Evolutionary conservation across 1,140 invertebrate species (phyloP).

Genomic region (Lepidurus arcticus): DNA sequence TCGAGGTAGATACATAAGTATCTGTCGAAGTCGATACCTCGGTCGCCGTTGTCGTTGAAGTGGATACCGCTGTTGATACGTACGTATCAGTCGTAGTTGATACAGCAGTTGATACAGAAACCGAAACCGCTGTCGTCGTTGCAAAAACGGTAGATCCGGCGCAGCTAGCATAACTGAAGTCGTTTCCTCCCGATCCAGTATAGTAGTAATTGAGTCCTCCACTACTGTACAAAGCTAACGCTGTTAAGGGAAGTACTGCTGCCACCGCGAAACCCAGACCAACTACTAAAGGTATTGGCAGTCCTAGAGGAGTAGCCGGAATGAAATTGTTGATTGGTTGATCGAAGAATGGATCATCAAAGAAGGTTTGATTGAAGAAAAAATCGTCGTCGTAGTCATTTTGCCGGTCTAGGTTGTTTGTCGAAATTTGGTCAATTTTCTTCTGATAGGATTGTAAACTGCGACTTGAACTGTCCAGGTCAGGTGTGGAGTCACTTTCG

Average conservation of each 20-base stretch:
- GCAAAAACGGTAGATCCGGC: not conserved
- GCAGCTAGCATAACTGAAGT: not conserved
- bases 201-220: not conserved
- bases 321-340: not conserved
- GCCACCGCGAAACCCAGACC: not conserved
- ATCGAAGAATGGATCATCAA: not conserved
- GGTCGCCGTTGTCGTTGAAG: too few relatives aligned
- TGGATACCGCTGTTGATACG: too few relatives aligned
- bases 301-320: not conserved
- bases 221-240: not conserved
- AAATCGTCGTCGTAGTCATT: not conserved
- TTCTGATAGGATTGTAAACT: not conserved
- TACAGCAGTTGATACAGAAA: not conserved
- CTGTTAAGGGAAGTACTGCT: not conserved
- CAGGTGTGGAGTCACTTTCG: not conserved
- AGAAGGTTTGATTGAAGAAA: not conserved
- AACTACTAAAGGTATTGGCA: not conserved
- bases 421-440: not conserved
- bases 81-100: not conserved
- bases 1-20: too few relatives aligned
- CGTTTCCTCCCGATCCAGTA: not conserved
- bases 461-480: not conserved
- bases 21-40: too few relatives aligned
- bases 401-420: not conserved
- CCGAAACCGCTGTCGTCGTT: not conserved